These are phyloP conservation scores for Acanthoscelides obtectus DNA, from an alignment of 2,888 invertebrate genomes.

Conservation along the genomic window DNA sequence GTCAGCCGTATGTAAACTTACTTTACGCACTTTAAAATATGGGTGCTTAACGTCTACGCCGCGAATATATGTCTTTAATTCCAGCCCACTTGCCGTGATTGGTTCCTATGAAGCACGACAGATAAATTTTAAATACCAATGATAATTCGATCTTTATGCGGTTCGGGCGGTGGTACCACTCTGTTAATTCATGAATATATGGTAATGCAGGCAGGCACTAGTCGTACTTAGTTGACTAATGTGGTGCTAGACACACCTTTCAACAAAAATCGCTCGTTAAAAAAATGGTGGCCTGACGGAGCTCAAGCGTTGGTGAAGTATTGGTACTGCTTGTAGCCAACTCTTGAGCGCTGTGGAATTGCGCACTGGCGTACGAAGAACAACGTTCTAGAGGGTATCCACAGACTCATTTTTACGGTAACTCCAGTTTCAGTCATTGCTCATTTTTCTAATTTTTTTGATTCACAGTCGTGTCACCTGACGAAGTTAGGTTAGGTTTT, in stretches of 20 bases:
- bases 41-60: neutral
- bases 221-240: neutral
- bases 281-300: no score
- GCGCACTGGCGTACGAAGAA: no score
- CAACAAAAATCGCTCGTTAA: neutral
- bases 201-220: neutral
- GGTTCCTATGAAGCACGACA: neutral
- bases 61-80: neutral
- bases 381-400: no score
- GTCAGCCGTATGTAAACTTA: neutral
- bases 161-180: neutral
- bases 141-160: neutral
- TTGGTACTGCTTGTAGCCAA: no score
- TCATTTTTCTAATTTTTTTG: no score
- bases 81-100: neutral
- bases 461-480: no score
- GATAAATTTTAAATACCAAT: neutral
- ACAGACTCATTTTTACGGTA: no score
- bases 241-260: neutral
- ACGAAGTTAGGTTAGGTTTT: no score
- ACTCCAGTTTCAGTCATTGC: no score
- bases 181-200: neutral
- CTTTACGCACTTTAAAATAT: neutral
- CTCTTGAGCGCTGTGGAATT: no score
- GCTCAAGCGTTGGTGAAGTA: no score